Evolutionary conservation across 2,113 vertebrate species (phyloP), one percentile per base, ranked within the genome.

Genomic region (Atlantisia rogersi): DNA sequence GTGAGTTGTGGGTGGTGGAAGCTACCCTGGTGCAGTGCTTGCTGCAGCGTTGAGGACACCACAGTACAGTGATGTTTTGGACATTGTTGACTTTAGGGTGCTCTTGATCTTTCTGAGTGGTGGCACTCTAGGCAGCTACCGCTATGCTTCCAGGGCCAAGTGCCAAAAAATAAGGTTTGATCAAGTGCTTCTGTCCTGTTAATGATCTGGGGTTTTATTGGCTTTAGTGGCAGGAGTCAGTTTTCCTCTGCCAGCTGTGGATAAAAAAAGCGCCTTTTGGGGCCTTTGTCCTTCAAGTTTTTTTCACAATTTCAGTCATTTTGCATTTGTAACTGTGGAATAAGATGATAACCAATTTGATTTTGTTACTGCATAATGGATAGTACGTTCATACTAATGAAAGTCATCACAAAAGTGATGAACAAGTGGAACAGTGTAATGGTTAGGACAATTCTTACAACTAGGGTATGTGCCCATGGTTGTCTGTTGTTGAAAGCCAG

Each of bases 401-500:
- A 52, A 55, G 14, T 44, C n/a, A 0, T 40, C 46, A 46, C 20
- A 55, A 55, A 83, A 77, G 19, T 0, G 0, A 28, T 53, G 8
- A 19, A 42, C 29, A 76, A 73, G 17, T 39, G 10, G 46, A 71
- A 31, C 37, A 62, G 10, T 56, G 17, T 58, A 74, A 58, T 31
- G 40, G 15, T 58, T 50, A 31, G 12, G 10, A 53, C 14, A 26
- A 35, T 89, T 37, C 35, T 63, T 73, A 62, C 78, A 50, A 53
- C 17, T 10, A 40, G 62, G 21, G 5, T 37, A 10, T 0, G 1
- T 70, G 18, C 37, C 32, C 25, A 16, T 0, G 0, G 7, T 71
- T 77, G 5, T 12, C 52, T 53, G 15, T 46, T 35, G 32, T 56
- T 70, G 25, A 64, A 69, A 70, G 44, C 12, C 25, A 22, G 24